Conservation (phyloP, 2,888 invertebrate genomes). For the Troilus luridus region DNA sequence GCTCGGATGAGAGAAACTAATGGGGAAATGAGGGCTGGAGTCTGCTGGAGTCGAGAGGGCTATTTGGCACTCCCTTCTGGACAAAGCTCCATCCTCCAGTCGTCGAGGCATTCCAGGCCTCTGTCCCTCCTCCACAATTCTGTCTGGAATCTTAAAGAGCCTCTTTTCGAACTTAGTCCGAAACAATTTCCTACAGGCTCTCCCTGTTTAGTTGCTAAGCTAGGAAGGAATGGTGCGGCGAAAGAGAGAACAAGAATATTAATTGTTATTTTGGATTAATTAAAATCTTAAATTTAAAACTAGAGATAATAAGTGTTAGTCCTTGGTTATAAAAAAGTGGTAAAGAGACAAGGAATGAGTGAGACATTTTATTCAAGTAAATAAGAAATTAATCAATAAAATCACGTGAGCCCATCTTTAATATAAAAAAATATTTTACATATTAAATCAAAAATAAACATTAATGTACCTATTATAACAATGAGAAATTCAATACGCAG, state of each 20-base stretch:
- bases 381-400: too few relatives aligned
- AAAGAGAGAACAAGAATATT: not conserved
- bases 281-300: not conserved
- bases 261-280: not conserved
- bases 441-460: too few relatives aligned
- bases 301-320: not conserved
- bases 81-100: conserved; percentile 23
- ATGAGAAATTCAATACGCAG: too few relatives aligned
- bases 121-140: conserved; percentile 15
- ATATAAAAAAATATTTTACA: too few relatives aligned
- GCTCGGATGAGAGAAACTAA: not conserved
- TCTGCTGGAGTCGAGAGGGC: not conserved
- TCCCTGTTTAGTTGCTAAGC: not conserved
- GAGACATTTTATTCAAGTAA: too few relatives aligned
- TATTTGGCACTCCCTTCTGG: conserved; percentile 10
- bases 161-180: not conserved
- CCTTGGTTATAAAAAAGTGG: too few relatives aligned
- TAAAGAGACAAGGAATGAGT: too few relatives aligned
- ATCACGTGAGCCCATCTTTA: too few relatives aligned
- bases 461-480: too few relatives aligned
- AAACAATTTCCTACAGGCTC: conserved; percentile 17
- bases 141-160: conserved; percentile 41
- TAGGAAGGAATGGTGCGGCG: not conserved
- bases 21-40: not conserved
- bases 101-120: conserved; percentile 3